A percentile compares a stretch with the other conserved stretches of the same genome.
These are phyloP conservation scores for Stigmatopora nigra DNA, from an alignment of 2,113 vertebrate species.

Conservation along the genomic window DNA sequence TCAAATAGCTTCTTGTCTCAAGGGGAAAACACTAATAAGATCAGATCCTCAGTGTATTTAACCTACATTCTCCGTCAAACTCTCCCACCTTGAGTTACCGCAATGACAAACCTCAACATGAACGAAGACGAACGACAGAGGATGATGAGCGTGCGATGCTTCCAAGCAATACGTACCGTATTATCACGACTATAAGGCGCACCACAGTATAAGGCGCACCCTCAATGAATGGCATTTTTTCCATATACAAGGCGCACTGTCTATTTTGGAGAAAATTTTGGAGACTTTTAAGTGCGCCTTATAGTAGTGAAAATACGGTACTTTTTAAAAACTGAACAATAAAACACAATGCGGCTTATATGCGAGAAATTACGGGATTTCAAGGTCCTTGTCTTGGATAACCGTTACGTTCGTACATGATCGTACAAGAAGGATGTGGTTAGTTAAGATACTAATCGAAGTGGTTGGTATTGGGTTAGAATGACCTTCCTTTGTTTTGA, in stretches of 20 bases:
- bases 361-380: constrained; percentile 24
- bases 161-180: no score
- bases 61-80: constrained; percentile 70
- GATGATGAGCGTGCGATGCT: no score
- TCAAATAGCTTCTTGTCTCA: constrained; percentile 55
- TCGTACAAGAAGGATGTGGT: constrained; percentile 43
- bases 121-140: no score
- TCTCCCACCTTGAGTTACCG: constrained; percentile 42
- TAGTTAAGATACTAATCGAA: constrained; percentile 13
- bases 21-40: constrained; percentile 63
- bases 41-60: constrained; percentile 67
- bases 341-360: no score
- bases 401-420: constrained; percentile 27
- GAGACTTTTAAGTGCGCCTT: no score
- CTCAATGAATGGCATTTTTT: no score
- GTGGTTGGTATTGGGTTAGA: background rate
- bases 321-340: no score
- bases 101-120: constrained; percentile 47
- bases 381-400: constrained; percentile 29
- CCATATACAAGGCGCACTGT: no score
- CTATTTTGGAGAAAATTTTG: no score
- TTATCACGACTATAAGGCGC: no score
- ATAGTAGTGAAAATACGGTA: no score
- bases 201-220: no score
- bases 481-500: constrained; percentile 61